These are phyloP conservation scores for Heterotilapia buettikoferi DNA, from an alignment of 2,113 vertebrate genomes.

Conservation along the genomic window DNA sequence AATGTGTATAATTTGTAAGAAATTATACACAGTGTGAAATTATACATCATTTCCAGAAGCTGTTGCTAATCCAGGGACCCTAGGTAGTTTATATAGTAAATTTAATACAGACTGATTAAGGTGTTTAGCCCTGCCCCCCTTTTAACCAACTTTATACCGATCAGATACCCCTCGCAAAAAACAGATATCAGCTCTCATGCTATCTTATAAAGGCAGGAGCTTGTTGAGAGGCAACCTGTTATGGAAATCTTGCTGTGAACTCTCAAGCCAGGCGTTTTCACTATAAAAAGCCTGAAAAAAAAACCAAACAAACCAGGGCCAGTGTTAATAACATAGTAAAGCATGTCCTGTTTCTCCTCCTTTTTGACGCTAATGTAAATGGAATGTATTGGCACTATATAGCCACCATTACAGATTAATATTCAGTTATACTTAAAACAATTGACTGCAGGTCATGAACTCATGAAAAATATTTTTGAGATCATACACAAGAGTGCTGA, in stretches of 20 bases:
- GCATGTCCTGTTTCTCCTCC: not conserved
- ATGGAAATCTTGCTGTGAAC: fast-evolving
- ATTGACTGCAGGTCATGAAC: not conserved
- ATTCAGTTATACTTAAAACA: not conserved
- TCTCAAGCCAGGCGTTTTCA: fast-evolving
- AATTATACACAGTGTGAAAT: too few species aligned
- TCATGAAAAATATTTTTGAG: not conserved
- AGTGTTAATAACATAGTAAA: fast-evolving
- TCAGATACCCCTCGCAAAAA: not conserved
- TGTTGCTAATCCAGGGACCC: not conserved
- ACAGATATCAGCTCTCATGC: not conserved
- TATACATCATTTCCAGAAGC: not conserved
- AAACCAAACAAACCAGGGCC: not conserved
- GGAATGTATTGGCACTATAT: not conserved
- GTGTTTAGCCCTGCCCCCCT: fast-evolving
- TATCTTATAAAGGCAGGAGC: not conserved
- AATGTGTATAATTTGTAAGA: not conserved
- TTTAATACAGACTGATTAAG: not conserved
- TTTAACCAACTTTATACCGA: not conserved
- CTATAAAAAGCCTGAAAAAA: not conserved
- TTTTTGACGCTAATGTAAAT: not conserved
- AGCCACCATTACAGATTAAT: not conserved
- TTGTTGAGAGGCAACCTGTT: fast-evolving
- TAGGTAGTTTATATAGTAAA: not conserved
- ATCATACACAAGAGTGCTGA: not conserved